Conservation (phyloP, 2,888 invertebrate genomes). For the Tryphoninae sp. region DNA sequence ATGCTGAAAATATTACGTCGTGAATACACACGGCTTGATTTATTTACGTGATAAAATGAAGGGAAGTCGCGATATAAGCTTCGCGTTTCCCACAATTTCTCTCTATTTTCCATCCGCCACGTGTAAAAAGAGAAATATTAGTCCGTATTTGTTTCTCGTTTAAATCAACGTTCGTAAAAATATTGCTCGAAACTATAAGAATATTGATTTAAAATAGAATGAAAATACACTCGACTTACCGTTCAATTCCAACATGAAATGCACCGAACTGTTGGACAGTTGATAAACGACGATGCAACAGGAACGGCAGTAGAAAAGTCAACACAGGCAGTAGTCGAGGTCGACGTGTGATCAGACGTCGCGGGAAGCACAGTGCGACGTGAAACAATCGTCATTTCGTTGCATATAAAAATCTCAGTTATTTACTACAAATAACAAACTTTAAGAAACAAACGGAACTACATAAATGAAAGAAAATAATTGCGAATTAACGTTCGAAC, state of each 20-base stretch:
- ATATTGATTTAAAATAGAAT: neutral
- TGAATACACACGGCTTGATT: neutral
- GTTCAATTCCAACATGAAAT: constrained; percentile 46
- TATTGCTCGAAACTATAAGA: no score
- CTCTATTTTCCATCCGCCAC: no score
- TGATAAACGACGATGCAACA: constrained; percentile 39
- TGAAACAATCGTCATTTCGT: constrained; percentile 53
- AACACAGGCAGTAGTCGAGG: constrained; percentile 11
- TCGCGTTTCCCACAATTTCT: no score
- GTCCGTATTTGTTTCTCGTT: no score
- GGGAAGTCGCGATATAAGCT: no score
- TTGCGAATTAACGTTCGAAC: neutral
- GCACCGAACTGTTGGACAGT: constrained; percentile 27
- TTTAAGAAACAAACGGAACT: neutral
- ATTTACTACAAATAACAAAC: neutral
- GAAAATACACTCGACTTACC: constrained; percentile 48
- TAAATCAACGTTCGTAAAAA: no score
- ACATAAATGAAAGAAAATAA: neutral
- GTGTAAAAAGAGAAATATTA: no score
- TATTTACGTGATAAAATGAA: neutral
- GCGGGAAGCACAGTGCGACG: constrained; percentile 43
- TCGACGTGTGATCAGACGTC: constrained; percentile 41
- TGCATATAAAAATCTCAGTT: constrained; percentile 9
- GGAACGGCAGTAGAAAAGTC: constrained; percentile 31
- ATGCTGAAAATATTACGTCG: constrained; percentile 9